A percentile compares a stretch with the other conserved stretches of the same genome.
Evolutionary conservation across 53 echinoderm and acorn worm species (phyloP).

Genomic region (Mesocentrotus franciscanus): DNA sequence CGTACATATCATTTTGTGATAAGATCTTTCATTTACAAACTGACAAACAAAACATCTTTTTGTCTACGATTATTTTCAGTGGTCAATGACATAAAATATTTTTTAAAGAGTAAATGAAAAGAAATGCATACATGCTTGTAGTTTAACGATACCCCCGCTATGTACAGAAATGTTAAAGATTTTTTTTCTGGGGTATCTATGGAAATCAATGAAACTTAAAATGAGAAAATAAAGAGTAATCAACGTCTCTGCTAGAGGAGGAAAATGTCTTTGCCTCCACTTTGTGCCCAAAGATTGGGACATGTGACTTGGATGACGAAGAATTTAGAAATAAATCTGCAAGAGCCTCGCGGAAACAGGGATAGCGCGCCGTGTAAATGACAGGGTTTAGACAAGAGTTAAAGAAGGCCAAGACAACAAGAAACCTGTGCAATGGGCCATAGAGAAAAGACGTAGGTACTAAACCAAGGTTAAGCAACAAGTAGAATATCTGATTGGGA

Average conservation of each 20-base stretch:
- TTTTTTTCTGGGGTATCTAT: too few relatives aligned
- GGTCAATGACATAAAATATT: too few relatives aligned
- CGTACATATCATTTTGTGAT: too few relatives aligned
- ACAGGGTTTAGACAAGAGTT: conserved; percentile 34
- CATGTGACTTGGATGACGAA: not conserved
- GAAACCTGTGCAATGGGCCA: not conserved
- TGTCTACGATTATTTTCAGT: too few relatives aligned
- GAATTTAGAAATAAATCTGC: not conserved
- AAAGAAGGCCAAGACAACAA: not conserved
- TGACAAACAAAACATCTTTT: too few relatives aligned
- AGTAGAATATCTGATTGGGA: conserved; percentile 1
- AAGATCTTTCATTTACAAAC: too few relatives aligned
- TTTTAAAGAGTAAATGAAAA: too few relatives aligned
- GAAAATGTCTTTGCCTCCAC: not conserved
- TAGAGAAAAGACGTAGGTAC: not conserved
- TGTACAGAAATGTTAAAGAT: too few relatives aligned
- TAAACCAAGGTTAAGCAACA: not conserved
- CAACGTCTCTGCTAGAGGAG: not conserved
- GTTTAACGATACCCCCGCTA: too few relatives aligned
- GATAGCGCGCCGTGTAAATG: conserved; percentile 34
- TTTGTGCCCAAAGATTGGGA: conserved; percentile 4
- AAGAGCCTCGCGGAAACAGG: not conserved
- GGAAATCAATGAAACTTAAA: too few relatives aligned
- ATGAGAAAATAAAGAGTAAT: not conserved
- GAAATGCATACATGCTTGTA: too few relatives aligned